A percentile compares a stretch with the other conserved stretches of the same genome.
Conservation (phyloP, 2,113 vertebrate genomes). For the Amblyopsis rosae region DNA sequence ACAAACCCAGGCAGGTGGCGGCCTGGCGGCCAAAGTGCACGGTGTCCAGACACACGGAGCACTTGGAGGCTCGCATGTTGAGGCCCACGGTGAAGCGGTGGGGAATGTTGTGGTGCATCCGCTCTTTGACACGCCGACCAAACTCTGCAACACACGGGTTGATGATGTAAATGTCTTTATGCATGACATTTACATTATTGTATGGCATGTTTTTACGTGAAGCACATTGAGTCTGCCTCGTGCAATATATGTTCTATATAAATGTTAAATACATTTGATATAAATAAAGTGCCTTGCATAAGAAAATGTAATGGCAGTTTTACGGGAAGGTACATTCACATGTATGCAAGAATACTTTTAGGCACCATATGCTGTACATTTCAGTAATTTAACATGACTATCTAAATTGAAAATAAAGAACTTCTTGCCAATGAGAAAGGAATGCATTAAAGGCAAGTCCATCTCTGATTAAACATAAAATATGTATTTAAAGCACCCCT, state of each 20-base stretch:
- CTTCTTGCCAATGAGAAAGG: conserved; percentile 44
- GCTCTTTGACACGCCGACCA: conserved; percentile 92
- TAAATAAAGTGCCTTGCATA: conserved; percentile 11
- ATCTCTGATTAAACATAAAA: background rate
- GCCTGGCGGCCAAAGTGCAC: conserved; percentile 99
- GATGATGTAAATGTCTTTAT: background rate
- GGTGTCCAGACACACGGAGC: conserved; percentile 94
- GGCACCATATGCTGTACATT: too few species aligned
- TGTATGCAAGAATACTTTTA: too few species aligned
- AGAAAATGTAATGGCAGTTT: background rate
- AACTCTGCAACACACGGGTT: conserved; percentile 80
- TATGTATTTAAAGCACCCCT: background rate
- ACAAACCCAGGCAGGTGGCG: conserved; percentile 91
- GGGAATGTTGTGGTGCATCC: conserved; percentile 98
- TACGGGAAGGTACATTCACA: background rate
- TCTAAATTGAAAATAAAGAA: too few species aligned
- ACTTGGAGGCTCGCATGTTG: conserved; percentile 97
- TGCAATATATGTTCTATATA: too few species aligned
- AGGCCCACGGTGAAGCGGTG: conserved; percentile 96
- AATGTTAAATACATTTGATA: background rate
- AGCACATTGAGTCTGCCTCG: too few species aligned
- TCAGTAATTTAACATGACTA: too few species aligned
- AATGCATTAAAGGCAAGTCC: background rate
- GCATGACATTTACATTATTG: too few species aligned
- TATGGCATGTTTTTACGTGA: too few species aligned